Conservation (phyloP, 2,797 vertebrate species). For the Iguana delicatissima region DNA sequence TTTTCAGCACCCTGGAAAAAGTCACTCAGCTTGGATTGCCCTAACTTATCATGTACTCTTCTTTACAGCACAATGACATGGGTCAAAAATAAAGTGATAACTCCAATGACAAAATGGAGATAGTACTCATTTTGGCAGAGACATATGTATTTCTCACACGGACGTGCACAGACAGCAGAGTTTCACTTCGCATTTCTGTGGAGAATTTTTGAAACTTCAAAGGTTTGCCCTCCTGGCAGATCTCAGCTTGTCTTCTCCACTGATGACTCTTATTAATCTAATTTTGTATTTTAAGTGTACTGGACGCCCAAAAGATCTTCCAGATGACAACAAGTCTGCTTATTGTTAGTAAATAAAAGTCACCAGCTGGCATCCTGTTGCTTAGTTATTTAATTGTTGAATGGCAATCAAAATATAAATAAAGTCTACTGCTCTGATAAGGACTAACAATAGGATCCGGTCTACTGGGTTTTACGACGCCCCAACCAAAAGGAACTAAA, state of each 20-base stretch:
- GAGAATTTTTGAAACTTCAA: background rate
- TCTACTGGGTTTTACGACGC: too few species aligned
- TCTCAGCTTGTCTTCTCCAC: too few species aligned
- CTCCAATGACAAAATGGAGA: background rate
- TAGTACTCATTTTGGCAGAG: background rate
- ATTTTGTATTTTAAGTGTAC: background rate
- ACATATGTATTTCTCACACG: background rate
- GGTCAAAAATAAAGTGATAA: too few species aligned
- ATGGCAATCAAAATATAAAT: too few species aligned
- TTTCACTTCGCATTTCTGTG: background rate
- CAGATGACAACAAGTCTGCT: background rate
- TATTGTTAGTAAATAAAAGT: background rate
- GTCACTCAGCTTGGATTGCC: background rate
- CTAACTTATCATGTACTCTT: background rate
- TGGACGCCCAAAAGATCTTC: background rate
- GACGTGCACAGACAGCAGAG: too few species aligned
- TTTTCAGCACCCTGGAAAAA: background rate
- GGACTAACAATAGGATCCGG: too few species aligned
- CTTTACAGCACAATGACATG: background rate
- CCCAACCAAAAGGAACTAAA: too few species aligned
- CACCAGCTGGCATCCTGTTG: too few species aligned
- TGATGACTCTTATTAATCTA: background rate
- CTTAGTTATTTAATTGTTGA: too few species aligned
- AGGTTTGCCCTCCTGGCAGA: background rate
- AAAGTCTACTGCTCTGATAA: too few species aligned